phyloP scores from a whole-genome alignment of 2,888 invertebrate species.

The Cataglyphis albicans region DNA sequence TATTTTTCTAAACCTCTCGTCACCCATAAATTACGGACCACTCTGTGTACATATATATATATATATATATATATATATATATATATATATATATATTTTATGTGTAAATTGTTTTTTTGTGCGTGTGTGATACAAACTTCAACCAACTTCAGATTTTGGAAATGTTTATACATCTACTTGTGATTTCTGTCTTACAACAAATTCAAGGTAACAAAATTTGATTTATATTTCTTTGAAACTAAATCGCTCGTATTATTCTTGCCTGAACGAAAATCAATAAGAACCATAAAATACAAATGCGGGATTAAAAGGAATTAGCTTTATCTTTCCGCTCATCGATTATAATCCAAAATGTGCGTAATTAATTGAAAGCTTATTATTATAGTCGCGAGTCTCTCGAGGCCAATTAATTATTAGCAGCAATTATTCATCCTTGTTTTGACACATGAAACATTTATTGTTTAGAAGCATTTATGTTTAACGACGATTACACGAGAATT shows the following conservation, averaged over 20 bases:
- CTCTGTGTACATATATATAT: background rate
- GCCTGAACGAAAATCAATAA: conserved; percentile 33
- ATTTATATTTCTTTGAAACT: conserved; percentile 13
- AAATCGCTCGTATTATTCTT: conserved; percentile 35
- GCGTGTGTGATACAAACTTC: too few relatives aligned
- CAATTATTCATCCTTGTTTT: conserved; percentile 7
- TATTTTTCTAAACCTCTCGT: too few relatives aligned
- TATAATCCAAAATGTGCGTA: background rate
- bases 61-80: too few relatives aligned
- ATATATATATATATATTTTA: too few relatives aligned
- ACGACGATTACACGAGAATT: background rate
- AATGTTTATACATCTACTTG: conserved; percentile 12
- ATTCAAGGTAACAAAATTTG: conserved; percentile 1
- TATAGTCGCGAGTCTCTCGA: background rate
- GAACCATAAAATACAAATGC: conserved; percentile 27
- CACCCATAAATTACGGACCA: too few relatives aligned
- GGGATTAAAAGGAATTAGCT: conserved; percentile 9
- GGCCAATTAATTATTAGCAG: conserved; percentile 14
- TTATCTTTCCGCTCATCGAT: conserved; percentile 14
- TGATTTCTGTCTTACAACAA: background rate
- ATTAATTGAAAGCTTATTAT: conserved; percentile 30
- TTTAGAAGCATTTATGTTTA: background rate
- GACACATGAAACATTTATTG: conserved; percentile 17
- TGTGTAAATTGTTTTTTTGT: too few relatives aligned
- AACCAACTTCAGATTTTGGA: background rate